Evolutionary conservation across 2,888 invertebrate species (phyloP), one percentile per base, ranked within the genome.

Genomic region (Omphaloscelis lunosa): DNA sequence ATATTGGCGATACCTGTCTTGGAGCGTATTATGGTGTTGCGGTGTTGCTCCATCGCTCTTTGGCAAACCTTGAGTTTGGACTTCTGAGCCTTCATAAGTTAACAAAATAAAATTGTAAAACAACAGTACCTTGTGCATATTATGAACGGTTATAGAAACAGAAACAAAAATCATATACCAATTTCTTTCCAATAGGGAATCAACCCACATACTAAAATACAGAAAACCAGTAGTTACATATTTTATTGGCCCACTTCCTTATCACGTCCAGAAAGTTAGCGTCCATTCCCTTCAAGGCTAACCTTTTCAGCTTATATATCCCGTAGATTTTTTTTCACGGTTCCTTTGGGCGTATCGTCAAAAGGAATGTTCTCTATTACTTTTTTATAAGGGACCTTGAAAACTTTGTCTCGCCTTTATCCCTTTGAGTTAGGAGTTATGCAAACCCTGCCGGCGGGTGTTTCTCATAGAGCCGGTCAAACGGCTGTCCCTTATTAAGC

Each of bases 311-410:
- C 82, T 80, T 85, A 78, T n/a, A 88, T 86, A 87, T 83, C 27
- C 72, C 62, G 65, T 71, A 76, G 67, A 78, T 12, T 86, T 78
- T 79, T 82, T 75, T 84, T 69, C 73, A 75, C 75, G 66, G 74
- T 59, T 75, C 68, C 70, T 83, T 89, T 74, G 27, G 63, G 73
- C 72, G 73, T 68, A 68, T 77, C 80, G 78, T 81, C 72, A 83
- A 79, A 68, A 86, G 78, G 77, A 87, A 80, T 86, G 62, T 80
- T 63, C 71, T 77, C 58, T 69, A 76, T 87, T 72, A 81, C 75
- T 79, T 89, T 84, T 87, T 79, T 82, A 80, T 80, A 77, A 70
- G 65, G 70, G 62, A 86, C 80, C 82, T 88, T 88, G 81, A 86
- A 89, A 87, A 89, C 75, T 82, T 84, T 72, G 69, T 74, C 62